phyloP scores from a whole-genome alignment of 2,797 vertebrate species.

The Hypotaenidia okinawae region DNA sequence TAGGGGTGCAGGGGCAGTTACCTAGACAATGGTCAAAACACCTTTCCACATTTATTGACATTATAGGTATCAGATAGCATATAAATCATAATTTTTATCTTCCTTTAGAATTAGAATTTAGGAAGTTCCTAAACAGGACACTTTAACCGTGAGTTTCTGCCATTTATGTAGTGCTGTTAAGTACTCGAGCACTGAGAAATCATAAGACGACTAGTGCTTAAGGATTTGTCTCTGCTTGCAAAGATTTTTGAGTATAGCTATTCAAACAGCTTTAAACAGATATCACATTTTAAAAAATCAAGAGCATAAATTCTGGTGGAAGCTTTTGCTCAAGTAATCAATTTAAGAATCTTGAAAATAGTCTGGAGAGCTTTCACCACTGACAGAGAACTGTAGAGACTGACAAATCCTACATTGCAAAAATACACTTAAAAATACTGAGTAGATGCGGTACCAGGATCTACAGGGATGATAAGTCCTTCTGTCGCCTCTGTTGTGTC shows the following conservation, averaged over 20 bases:
- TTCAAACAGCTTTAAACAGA: constrained; percentile 1
- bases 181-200: background rate
- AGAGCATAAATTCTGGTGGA: background rate
- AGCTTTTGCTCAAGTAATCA: background rate
- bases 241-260: background rate
- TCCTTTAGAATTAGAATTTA: background rate
- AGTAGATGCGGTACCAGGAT: background rate
- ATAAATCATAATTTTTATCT: background rate
- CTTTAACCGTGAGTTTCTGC: background rate
- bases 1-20: background rate
- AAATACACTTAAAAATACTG: background rate
- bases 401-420: background rate
- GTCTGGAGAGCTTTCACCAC: background rate
- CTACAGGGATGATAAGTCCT: background rate
- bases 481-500: background rate
- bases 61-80: background rate
- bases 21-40: background rate
- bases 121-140: background rate
- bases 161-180: background rate
- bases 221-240: background rate
- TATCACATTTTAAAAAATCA: background rate
- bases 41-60: background rate
- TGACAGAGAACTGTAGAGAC: background rate
- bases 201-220: background rate
- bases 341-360: background rate